Conservation (phyloP, 2,888 invertebrate genomes). For the Chaitophorus viminalis region DNA sequence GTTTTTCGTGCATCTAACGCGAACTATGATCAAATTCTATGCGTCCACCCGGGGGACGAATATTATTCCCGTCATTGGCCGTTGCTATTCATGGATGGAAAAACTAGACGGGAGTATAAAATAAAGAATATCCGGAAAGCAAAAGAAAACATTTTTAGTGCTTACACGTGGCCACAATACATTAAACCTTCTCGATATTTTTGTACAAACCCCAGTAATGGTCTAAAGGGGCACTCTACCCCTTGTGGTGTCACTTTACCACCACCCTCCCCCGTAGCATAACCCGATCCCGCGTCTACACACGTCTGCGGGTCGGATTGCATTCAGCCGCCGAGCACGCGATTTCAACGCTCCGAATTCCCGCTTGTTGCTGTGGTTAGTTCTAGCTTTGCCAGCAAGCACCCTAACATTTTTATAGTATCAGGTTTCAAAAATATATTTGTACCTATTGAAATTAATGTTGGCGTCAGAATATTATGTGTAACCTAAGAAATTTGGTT, state of each 20-base stretch:
- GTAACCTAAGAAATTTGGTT: background rate
- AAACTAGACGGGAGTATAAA: background rate
- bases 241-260: slow-evolving; percentile 59
- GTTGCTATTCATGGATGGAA: slow-evolving; percentile 11
- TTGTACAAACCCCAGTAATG: slow-evolving; percentile 46
- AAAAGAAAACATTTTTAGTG: slow-evolving; percentile 59
- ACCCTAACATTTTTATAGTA: background rate
- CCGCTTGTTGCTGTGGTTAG: slow-evolving; percentile 49
- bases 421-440: slow-evolving; percentile 17
- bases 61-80: slow-evolving; percentile 38
- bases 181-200: slow-evolving; percentile 44
- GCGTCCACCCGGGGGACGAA: slow-evolving; percentile 1
- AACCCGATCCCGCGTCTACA: slow-evolving; percentile 44
- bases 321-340: slow-evolving; percentile 34
- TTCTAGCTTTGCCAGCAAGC: background rate
- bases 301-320: slow-evolving; percentile 44
- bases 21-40: slow-evolving; percentile 29
- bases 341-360: slow-evolving; percentile 20
- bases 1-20: background rate
- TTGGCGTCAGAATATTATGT: background rate
- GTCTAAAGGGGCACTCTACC: slow-evolving; percentile 56
- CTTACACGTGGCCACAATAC: slow-evolving; percentile 48
- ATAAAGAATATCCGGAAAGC: slow-evolving; percentile 18
- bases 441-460: background rate
- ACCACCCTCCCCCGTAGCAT: background rate